phyloP scores from a whole-genome alignment of 35 echinoderm and acorn worm species.

The Apostichopus californicus region DNA sequence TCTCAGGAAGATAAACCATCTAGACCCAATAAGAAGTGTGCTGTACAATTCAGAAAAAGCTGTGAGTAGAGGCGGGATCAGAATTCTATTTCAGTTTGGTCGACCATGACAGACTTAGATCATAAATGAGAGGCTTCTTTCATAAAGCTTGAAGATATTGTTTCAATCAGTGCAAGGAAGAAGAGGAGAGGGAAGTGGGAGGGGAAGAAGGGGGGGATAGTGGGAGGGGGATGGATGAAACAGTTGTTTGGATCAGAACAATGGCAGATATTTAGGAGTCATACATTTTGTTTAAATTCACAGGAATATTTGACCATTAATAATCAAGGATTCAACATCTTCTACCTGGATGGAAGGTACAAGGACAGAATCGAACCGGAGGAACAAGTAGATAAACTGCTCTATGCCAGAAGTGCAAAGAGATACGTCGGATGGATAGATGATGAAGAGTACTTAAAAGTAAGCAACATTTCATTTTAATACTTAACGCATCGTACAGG shows the following conservation, averaged over 20 bases:
- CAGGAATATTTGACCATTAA: conserved; percentile 93
- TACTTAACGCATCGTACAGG: no score
- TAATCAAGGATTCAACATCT: conserved; percentile 81
- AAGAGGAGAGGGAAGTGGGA: no score
- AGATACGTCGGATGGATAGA: conserved; percentile 93
- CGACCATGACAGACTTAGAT: no score
- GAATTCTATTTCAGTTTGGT: no score
- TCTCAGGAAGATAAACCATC: conserved; percentile 85
- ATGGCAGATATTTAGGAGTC: not conserved
- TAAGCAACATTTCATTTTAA: not conserved
- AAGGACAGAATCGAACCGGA: conserved; percentile 90
- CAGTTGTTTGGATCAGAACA: not conserved
- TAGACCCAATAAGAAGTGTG: conserved; percentile 66
- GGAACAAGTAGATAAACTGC: conserved; percentile 72
- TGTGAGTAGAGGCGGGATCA: conserved; percentile 48
- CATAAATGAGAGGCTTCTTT: no score
- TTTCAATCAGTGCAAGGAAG: no score
- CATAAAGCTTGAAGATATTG: no score
- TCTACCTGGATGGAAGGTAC: conserved; percentile 78
- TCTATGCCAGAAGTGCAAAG: conserved; percentile 74
- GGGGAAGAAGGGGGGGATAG: no score
- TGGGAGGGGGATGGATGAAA: not conserved
- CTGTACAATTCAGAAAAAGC: conserved; percentile 83
- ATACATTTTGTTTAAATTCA: not conserved
- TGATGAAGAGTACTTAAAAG: conserved; percentile 77